These are phyloP conservation scores for Leucoma salicis DNA, from an alignment of 2,888 invertebrate genomes.

Conservation along the genomic window DNA sequence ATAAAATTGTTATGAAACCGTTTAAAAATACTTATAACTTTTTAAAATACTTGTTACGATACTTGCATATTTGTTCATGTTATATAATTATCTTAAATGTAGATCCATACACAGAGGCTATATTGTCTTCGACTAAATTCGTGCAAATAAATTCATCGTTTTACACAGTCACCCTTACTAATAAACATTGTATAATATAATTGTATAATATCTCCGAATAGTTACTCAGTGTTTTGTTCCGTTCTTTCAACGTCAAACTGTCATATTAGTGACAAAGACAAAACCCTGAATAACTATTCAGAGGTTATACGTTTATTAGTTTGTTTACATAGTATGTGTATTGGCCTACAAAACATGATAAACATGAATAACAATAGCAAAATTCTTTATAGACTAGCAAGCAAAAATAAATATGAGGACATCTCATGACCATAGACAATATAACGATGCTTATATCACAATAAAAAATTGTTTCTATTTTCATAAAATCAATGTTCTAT, in stretches of 20 bases:
- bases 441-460: background rate
- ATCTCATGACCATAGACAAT: background rate
- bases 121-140: background rate
- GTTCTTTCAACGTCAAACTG: too few relatives aligned
- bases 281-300: background rate
- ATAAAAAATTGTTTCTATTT: background rate
- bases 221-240: too few relatives aligned
- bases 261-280: too few relatives aligned
- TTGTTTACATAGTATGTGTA: too few relatives aligned
- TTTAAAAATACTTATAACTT: conserved; percentile 39
- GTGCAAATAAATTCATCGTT: too few relatives aligned
- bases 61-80: conserved; percentile 5
- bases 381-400: conserved; percentile 7
- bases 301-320: conserved; percentile 9
- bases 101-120: background rate
- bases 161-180: too few relatives aligned
- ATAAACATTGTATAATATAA: too few relatives aligned
- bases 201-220: too few relatives aligned
- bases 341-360: background rate
- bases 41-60: conserved; percentile 43
- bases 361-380: background rate
- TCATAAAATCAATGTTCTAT: background rate
- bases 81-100: too few relatives aligned
- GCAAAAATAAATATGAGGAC: too few relatives aligned
- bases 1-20: conserved; percentile 42